Evolutionary conservation across 2,888 invertebrate species (phyloP).

Genomic region (Apodemia duryi): DNA sequence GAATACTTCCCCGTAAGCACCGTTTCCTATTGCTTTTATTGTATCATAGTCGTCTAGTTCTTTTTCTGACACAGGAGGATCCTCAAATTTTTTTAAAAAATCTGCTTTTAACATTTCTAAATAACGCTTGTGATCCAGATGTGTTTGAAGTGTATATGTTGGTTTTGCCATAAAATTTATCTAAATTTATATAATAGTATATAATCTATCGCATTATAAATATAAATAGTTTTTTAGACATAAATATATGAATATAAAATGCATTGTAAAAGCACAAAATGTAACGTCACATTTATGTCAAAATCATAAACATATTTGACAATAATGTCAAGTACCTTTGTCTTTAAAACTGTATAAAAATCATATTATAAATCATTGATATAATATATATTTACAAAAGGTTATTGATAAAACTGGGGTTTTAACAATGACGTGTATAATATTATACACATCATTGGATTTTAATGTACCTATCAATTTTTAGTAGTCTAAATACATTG

Average conservation of each 20-base stretch:
- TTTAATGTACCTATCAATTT: too few species aligned
- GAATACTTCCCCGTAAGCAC: constrained; percentile 94
- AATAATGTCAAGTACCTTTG: too few species aligned
- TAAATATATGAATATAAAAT: neutral
- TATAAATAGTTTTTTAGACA: neutral
- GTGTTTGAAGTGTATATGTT: constrained; percentile 47
- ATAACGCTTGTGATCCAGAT: constrained; percentile 54
- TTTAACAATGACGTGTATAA: too few species aligned
- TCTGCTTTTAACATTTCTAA: constrained; percentile 58
- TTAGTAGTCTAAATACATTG: too few species aligned
- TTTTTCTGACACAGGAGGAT: constrained; percentile 36
- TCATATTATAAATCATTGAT: too few species aligned
- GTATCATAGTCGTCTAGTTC: constrained; percentile 82
- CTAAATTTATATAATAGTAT: constrained; percentile 25
- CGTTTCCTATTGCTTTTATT: constrained; percentile 89
- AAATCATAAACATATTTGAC: neutral
- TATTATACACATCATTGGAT: too few species aligned
- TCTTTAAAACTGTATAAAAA: too few species aligned
- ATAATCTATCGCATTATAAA: neutral
- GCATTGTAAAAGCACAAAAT: neutral
- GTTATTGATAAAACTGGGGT: too few species aligned
- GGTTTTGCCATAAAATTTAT: constrained; percentile 46
- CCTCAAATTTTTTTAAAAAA: constrained; percentile 45
- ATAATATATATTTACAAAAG: too few species aligned
- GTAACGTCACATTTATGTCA: neutral